Percentiles rank a stretch among this genome's conserved stretches.
Evolutionary conservation across 2,888 invertebrate genomes (phyloP).

Genomic region (Lepidochrysops patricia): DNA sequence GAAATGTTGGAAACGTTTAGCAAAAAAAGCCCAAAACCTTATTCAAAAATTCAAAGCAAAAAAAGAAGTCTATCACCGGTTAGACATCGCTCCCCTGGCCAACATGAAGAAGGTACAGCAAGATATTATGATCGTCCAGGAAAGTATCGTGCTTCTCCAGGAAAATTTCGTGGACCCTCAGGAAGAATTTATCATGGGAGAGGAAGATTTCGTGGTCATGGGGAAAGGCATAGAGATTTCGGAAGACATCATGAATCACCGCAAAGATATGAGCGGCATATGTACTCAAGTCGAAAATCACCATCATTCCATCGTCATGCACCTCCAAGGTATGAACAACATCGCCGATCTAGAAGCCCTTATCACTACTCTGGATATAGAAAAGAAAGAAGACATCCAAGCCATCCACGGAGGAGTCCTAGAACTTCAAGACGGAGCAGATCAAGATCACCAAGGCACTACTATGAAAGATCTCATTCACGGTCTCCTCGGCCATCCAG

Average conservation of each 20-base stretch:
- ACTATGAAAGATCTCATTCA: constrained; percentile 18
- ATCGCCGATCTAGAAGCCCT: constrained; percentile 28
- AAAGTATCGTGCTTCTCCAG: neutral
- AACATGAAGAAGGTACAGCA: neutral
- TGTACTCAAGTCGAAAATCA: constrained; percentile 15
- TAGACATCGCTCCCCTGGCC: constrained; percentile 11
- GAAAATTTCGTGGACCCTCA: constrained; percentile 17
- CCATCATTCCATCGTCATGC: constrained; percentile 19
- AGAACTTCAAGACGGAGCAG: neutral
- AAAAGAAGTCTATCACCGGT: constrained; percentile 19
- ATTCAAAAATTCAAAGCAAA: neutral
- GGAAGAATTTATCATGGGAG: constrained; percentile 18
- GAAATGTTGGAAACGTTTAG: constrained; percentile 13
- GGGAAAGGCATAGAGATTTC: neutral
- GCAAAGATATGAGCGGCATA: neutral
- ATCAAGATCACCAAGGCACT: constrained; percentile 4
- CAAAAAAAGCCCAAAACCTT: neutral
- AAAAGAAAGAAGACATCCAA: constrained; percentile 14
- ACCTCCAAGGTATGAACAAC: neutral
- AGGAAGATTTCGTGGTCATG: neutral
- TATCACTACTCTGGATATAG: constrained; percentile 2
- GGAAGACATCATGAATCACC: neutral
- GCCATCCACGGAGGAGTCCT: constrained; percentile 19
- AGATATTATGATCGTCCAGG: neutral
- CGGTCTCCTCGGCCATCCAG: constrained; percentile 17